Percentiles rank a stretch among this genome's conserved stretches.
Evolutionary conservation across 2,113 vertebrate species (phyloP).

Genomic region (Poecile atricapillus): DNA sequence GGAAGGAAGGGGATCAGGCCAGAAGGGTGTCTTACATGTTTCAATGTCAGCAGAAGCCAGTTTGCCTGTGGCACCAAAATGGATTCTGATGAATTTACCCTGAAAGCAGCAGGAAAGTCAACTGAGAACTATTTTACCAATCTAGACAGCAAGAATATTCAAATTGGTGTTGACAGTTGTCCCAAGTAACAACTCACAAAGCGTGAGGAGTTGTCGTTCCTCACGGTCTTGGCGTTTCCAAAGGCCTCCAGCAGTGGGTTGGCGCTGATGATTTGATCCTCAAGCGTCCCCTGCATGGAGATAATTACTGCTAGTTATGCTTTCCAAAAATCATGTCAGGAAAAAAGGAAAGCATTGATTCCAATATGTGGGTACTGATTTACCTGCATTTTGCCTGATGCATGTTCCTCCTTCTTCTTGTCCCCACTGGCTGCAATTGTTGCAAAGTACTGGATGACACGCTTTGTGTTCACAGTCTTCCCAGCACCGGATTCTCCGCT

Average conservation of each 20-base stretch:
- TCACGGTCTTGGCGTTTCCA: constrained; percentile 74
- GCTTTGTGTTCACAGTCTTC: constrained; percentile 95
- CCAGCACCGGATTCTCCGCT: constrained; percentile 87
- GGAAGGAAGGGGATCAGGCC: not conserved
- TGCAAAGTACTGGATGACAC: constrained; percentile 96
- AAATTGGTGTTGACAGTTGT: not conserved
- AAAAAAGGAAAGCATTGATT: not conserved
- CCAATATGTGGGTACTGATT: not conserved
- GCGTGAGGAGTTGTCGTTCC: constrained; percentile 76
- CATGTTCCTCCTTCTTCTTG: constrained; percentile 63
- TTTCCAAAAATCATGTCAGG: not conserved
- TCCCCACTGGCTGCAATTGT: constrained; percentile 89
- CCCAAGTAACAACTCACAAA: constrained; percentile 62
- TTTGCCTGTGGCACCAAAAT: constrained; percentile 89
- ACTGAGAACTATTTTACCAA: not conserved
- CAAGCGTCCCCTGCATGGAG: constrained; percentile 78
- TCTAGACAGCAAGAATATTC: not conserved
- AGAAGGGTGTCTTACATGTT: constrained; percentile 80
- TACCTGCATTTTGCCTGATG: constrained; percentile 80
- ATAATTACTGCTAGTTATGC: not conserved
- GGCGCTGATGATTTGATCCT: constrained; percentile 78
- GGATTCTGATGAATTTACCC: constrained; percentile 95
- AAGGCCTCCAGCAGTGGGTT: constrained; percentile 75
- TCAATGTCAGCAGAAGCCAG: constrained; percentile 95
- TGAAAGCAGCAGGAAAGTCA: not conserved